Percentiles rank a stretch among this genome's conserved stretches.
Evolutionary conservation across 2,113 vertebrate species (phyloP).

Genomic region (Carlito syrichta): DNA sequence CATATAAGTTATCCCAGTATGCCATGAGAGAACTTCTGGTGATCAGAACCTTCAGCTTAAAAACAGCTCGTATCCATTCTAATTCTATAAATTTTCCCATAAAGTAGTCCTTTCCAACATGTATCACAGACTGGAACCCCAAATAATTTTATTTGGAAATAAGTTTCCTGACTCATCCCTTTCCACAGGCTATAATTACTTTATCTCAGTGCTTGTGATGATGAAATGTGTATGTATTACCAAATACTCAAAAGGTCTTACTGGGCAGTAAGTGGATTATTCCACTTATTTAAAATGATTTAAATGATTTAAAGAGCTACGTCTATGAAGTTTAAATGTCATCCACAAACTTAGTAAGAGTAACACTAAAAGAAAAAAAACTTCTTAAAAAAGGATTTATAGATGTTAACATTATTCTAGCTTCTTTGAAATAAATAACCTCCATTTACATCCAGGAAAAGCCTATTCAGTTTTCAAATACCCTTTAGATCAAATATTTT

Average conservation of each 20-base stretch:
- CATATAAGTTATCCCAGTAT: background rate
- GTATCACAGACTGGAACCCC: background rate
- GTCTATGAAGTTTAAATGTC: background rate
- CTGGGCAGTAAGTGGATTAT: too few species aligned
- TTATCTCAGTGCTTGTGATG: background rate
- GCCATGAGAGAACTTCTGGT: background rate
- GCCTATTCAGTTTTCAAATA: background rate
- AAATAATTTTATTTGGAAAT: background rate
- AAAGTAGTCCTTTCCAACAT: background rate
- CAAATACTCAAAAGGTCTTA: background rate
- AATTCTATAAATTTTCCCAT: background rate
- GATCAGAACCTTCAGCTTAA: background rate
- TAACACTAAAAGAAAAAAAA: background rate
- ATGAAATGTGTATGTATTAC: background rate
- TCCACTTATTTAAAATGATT: too few species aligned
- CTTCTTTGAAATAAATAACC: background rate
- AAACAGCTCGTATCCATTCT: background rate
- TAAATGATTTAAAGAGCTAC: conserved; percentile 31
- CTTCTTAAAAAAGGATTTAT: background rate
- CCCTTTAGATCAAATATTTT: background rate
- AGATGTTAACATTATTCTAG: background rate
- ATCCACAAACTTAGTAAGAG: background rate
- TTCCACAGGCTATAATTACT: background rate
- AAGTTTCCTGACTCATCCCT: background rate
- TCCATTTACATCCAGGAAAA: background rate